Base-by-base conservation (phyloP, 2,888 invertebrate genomes). In the Sesamia inferens region DNA sequence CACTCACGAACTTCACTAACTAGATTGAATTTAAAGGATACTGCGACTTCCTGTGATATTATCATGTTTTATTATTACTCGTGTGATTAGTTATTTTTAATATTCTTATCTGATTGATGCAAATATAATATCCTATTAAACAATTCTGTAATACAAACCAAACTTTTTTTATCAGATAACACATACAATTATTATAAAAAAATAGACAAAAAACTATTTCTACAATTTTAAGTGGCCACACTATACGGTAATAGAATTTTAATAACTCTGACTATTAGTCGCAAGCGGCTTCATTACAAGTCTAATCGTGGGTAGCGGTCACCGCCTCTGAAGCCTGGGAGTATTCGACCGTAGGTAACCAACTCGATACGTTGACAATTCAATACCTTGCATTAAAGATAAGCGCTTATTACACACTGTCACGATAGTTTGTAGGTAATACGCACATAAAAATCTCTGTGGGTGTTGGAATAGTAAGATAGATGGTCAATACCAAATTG, bases 331-430 rank as follows among this genome's bases (percentile, higher is more conserved):
- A 44, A 63, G 47, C 47, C 22, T 57, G 47, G 62, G 47, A 74
- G 47, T 39, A 58, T 54, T 65, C 66, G 57, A 31, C 16, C 79
- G 63, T 66, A 88, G 86, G 82, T 82, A 88, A 88, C 66, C 54
- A 81, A 88, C 91, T 89, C 90, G 91, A 92, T 92, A 84, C 86
- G 75, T 82, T 93, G 94, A 94, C 94, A 93, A 93, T 93, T 94
- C 93, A 92, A 94, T 94, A 92, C 91, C 85, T 70, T 72, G 85
- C 89, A 86, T 89, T 87, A 79, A 48, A 92, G 92, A 93, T 93
- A 92, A 91, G 89, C n/a, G 84, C 82, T 90, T 88, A 90, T 91
- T 92, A 92, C 91, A 92, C 92, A 84, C 92, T 93, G 92, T 92
- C 88, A 88, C 90, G 91, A 91, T 91, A 88, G 85, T 86, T 87